phyloP scores from a whole-genome alignment of 2,113 vertebrate genomes.

The Platysteira castanea region DNA sequence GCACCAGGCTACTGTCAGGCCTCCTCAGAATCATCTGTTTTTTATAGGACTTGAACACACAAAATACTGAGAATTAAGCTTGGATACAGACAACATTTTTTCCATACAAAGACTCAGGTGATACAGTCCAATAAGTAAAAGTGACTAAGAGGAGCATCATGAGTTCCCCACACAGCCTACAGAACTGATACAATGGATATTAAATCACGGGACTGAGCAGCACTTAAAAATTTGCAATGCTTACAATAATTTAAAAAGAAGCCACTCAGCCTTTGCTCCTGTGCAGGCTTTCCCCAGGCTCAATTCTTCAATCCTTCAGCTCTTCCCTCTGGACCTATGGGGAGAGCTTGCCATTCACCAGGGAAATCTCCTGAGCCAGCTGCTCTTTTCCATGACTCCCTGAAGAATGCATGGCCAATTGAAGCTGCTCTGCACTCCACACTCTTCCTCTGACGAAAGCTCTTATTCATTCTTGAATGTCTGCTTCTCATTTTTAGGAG shows the following conservation, averaged over 20 bases:
- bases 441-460: background rate
- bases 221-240: background rate
- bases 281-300: background rate
- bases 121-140: background rate
- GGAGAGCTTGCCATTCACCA: background rate
- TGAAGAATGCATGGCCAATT: background rate
- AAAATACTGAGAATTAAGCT: background rate
- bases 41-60: background rate
- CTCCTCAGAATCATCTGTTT: background rate
- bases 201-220: background rate
- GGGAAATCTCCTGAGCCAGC: background rate
- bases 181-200: background rate
- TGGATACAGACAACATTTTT: background rate
- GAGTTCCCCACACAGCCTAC: background rate
- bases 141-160: background rate
- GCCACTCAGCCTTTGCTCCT: background rate
- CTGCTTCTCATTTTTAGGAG: slow-evolving; percentile 21
- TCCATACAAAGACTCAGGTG: background rate
- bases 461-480: background rate
- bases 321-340: rapidly evolving
- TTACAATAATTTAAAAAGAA: background rate
- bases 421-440: background rate
- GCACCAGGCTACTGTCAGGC: background rate
- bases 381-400: background rate
- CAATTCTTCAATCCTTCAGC: background rate